Conservation (phyloP, 2,113 vertebrate genomes). For the Aphelocoma coerulescens region DNA sequence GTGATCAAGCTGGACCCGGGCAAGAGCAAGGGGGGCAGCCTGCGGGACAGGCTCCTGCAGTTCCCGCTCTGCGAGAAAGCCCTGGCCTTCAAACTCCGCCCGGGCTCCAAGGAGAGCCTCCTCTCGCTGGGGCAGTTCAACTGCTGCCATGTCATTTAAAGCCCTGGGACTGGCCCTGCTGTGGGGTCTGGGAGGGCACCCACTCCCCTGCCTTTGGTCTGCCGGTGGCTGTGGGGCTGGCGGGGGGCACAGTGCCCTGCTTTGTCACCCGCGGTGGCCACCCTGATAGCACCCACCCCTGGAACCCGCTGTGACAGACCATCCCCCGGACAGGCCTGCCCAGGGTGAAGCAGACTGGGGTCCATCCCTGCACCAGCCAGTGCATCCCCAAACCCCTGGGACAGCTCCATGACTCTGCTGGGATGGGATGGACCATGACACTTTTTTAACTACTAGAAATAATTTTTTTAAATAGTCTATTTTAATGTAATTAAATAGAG, state of each 20-base stretch:
- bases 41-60: slow-evolving; percentile 67
- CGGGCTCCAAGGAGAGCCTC: slow-evolving; percentile 79
- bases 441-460: slow-evolving; percentile 53
- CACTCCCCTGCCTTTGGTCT: neutral
- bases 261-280: neutral
- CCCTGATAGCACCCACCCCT: accelerated
- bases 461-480: slow-evolving; percentile 68
- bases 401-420: accelerated
- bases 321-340: neutral
- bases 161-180: accelerated
- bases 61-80: slow-evolving; percentile 65
- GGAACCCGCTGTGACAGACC: neutral
- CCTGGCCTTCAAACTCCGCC: slow-evolving; percentile 57
- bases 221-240: neutral
- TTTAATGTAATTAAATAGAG: slow-evolving; percentile 61
- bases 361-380: accelerated
- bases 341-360: neutral
- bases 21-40: slow-evolving; percentile 76
- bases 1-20: slow-evolving; percentile 64
- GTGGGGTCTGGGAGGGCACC: neutral
- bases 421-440: neutral
- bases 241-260: accelerated
- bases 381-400: neutral
- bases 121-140: slow-evolving; percentile 87
- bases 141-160: slow-evolving; percentile 85